phyloP scores from a whole-genome alignment of 2,888 invertebrate species.

The Beris chalybata region DNA sequence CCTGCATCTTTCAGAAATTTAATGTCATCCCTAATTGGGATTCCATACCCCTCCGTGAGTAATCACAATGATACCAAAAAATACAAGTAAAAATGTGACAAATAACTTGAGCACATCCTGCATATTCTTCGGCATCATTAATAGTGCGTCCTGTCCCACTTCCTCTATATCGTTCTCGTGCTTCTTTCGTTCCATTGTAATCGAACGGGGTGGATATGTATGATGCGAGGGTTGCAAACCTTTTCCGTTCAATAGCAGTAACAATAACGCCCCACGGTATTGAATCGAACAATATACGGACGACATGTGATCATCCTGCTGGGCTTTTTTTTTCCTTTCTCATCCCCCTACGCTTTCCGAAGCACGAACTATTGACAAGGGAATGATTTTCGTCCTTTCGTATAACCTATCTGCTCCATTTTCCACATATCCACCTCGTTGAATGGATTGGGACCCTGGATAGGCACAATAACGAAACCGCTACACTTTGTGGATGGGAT shows the following conservation, averaged over 20 bases:
- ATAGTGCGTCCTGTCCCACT: slow-evolving; percentile 30
- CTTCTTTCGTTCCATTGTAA: slow-evolving; percentile 27
- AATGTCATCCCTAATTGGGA: too few species aligned
- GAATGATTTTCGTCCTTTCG: slow-evolving; percentile 32
- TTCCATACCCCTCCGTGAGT: too few species aligned
- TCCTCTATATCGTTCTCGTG: slow-evolving; percentile 11
- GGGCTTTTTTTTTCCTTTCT: background rate
- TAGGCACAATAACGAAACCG: slow-evolving; percentile 13
- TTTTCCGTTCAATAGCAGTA: slow-evolving; percentile 28
- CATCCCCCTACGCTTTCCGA: background rate
- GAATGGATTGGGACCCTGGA: slow-evolving; percentile 12
- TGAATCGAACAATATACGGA: slow-evolving; percentile 11
- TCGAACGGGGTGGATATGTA: slow-evolving; percentile 15
- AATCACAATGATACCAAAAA: too few species aligned
- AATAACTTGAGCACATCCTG: slow-evolving; percentile 39
- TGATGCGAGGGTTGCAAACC: slow-evolving; percentile 18
- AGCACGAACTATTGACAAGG: slow-evolving; percentile 28
- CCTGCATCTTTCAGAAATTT: too few species aligned
- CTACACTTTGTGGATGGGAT: background rate
- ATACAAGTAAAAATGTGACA: slow-evolving; percentile 33
- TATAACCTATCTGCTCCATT: background rate
- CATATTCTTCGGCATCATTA: slow-evolving; percentile 37
- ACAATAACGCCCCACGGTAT: slow-evolving; percentile 31
- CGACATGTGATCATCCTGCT: slow-evolving; percentile 32
- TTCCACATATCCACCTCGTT: slow-evolving; percentile 1